Conservation (phyloP, 2,113 vertebrate genomes). For the Nothoprocta pentlandii region DNA sequence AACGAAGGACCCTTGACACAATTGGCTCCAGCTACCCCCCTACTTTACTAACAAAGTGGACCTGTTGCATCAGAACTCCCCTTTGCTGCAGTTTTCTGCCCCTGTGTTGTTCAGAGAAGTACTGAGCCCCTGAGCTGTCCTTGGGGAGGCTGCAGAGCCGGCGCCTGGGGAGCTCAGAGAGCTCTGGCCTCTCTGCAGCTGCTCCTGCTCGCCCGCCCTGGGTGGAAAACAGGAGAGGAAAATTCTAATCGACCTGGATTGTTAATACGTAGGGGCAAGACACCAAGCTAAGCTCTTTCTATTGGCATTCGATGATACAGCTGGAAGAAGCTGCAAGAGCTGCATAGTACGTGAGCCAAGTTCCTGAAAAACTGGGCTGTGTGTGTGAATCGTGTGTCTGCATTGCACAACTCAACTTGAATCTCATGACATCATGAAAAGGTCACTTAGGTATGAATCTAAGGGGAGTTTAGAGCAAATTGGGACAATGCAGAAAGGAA, state of each 20-base stretch:
- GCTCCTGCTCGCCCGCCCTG: neutral
- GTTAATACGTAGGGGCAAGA: neutral
- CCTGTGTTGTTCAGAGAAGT: neutral
- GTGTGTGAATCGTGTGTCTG: neutral
- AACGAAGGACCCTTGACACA: slow-evolving; percentile 20
- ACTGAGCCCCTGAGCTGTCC: neutral
- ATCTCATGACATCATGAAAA: neutral
- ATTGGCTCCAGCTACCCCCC: neutral
- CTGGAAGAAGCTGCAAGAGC: neutral
- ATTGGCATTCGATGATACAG: neutral
- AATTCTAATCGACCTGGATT: neutral
- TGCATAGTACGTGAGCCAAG: neutral
- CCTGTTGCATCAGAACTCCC: slow-evolving; percentile 1
- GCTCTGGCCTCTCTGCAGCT: neutral
- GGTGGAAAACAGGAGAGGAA: neutral
- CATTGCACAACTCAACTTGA: neutral
- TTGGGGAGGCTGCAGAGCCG: slow-evolving; percentile 3
- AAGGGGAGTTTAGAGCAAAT: neutral
- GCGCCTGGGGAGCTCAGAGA: neutral
- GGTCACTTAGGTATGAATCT: neutral
- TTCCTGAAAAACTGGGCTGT: neutral
- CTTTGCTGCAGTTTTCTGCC: slow-evolving; percentile 10
- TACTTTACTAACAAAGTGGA: neutral
- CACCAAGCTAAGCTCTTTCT: neutral
- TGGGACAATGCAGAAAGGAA: neutral